Evolutionary conservation across 2,113 vertebrate genomes (phyloP).

Genomic region (Pristiophorus japonicus): DNA sequence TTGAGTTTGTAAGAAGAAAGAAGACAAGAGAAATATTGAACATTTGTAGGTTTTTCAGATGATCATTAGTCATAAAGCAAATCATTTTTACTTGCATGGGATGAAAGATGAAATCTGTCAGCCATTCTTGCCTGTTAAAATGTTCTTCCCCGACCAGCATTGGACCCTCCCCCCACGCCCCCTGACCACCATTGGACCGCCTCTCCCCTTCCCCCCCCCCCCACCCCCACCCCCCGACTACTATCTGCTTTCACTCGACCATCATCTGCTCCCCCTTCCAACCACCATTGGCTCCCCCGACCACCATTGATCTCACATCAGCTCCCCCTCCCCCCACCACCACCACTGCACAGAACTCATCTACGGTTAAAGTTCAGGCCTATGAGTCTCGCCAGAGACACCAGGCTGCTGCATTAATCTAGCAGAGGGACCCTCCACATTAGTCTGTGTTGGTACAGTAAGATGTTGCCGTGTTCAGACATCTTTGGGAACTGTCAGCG

Average conservation of each 20-base stretch:
- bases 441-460: not conserved
- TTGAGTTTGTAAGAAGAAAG: not conserved
- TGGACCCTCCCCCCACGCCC: no score
- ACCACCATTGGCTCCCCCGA: no score
- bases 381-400: no score
- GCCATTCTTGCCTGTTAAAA: not conserved
- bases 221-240: no score
- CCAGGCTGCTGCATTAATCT: not conserved
- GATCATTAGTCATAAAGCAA: slow-evolving; percentile 1
- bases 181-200: no score
- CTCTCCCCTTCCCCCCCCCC: no score
- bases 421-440: not conserved
- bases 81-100: not conserved
- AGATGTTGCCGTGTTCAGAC: not conserved
- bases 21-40: not conserved
- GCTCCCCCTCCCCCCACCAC: no score
- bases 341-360: no score
- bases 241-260: no score
- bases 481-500: not conserved
- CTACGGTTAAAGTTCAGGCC: no score
- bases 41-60: not conserved
- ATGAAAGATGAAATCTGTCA: not conserved
- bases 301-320: no score
- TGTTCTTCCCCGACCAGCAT: not conserved
- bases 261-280: no score